These are phyloP conservation scores for Erebia ligea DNA, from an alignment of 2,888 invertebrate species.

Conservation along the genomic window DNA sequence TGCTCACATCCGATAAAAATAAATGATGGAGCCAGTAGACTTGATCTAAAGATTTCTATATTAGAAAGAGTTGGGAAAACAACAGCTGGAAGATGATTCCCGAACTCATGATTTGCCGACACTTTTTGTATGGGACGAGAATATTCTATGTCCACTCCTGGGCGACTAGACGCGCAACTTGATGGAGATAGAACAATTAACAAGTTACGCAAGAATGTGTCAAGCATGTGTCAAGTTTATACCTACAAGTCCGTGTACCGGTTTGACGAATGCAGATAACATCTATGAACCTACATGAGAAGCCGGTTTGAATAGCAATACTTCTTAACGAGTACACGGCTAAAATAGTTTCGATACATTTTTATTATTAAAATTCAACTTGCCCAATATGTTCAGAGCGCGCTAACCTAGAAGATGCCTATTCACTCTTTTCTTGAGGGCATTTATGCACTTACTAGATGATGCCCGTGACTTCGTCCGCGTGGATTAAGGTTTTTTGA, in stretches of 20 bases:
- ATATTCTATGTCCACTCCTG: not conserved
- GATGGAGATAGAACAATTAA: constrained; percentile 30
- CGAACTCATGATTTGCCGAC: not conserved
- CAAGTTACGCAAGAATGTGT: constrained; percentile 43
- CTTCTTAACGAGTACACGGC: constrained; percentile 25
- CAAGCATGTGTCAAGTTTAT: constrained; percentile 43
- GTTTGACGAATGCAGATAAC: constrained; percentile 40
- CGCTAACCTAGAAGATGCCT: no score
- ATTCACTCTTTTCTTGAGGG: no score
- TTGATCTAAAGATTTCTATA: not conserved
- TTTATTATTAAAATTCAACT: constrained; percentile 8
- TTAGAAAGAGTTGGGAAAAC: not conserved
- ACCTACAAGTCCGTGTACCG: constrained; percentile 36
- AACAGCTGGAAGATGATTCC: not conserved
- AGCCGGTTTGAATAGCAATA: constrained; percentile 36
- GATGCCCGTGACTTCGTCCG: no score
- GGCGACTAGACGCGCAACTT: not conserved
- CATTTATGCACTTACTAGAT: no score
- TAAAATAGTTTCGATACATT: constrained; percentile 22
- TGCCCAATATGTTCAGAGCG: constrained; percentile 10
- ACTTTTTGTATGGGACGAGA: not conserved
- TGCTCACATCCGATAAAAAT: not conserved
- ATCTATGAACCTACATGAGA: constrained; percentile 38
- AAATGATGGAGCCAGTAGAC: not conserved
- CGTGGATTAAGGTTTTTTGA: no score